Percentiles rank a stretch among this genome's conserved stretches.
Evolutionary conservation across 2,888 invertebrate genomes (phyloP).

Genomic region (Tetanocera ferruginea): DNA sequence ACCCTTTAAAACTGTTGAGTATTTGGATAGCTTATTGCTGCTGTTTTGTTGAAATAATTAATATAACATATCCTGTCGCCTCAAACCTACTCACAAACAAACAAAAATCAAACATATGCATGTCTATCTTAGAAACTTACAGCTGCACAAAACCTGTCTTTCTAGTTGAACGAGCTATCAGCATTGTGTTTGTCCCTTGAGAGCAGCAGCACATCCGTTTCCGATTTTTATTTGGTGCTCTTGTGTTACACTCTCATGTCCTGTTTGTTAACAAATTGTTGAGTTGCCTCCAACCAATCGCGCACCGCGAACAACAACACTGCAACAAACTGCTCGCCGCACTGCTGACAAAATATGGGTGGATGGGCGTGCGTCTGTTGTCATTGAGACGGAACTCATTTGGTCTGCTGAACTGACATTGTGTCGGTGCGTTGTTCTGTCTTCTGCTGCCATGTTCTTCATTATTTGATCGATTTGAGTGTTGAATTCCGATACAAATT

Average conservation of each 20-base stretch:
- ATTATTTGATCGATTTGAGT: slow-evolving; percentile 29
- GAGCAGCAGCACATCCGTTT: slow-evolving; percentile 44
- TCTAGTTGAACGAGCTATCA: no score
- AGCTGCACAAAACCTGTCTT: no score
- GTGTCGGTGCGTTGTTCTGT: neutral
- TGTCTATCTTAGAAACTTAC: no score
- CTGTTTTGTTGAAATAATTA: no score
- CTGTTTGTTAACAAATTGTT: slow-evolving; percentile 28
- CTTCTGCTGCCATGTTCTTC: neutral
- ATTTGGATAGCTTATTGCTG: no score
- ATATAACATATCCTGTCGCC: no score
- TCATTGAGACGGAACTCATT: neutral
- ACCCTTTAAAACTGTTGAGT: no score
- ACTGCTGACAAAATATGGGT: no score
- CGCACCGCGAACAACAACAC: neutral
- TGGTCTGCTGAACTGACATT: no score
- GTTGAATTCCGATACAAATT: slow-evolving; percentile 26
- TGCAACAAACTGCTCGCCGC: neutral
- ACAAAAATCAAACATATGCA: no score
- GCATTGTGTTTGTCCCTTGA: slow-evolving; percentile 39
- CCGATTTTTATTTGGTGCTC: slow-evolving; percentile 50
- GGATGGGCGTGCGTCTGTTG: neutral
- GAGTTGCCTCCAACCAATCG: neutral
- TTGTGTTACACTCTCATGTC: slow-evolving; percentile 8
- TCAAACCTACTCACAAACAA: no score